Evolutionary conservation across 2,888 invertebrate species (phyloP).

Genomic region (Bedellia somnulentella): DNA sequence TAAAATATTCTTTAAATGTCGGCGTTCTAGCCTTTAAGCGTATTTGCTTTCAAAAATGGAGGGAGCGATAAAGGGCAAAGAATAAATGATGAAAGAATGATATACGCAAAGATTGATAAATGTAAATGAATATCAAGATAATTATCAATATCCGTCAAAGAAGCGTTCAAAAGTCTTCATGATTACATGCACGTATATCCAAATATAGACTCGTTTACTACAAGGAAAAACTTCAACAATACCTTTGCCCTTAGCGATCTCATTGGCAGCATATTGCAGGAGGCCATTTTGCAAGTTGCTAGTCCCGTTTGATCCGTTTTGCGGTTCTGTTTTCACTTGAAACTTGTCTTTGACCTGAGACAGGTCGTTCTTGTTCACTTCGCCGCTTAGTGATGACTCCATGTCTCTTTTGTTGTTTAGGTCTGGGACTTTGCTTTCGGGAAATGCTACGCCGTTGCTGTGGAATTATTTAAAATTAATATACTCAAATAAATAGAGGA

Average conservation of each 20-base stretch:
- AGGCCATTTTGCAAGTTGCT: slow-evolving; percentile 49
- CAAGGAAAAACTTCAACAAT: no score
- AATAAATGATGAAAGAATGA: no score
- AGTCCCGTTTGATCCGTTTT: slow-evolving; percentile 13
- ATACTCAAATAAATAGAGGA: neutral
- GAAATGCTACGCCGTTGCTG: slow-evolving; percentile 71
- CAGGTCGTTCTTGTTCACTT: slow-evolving; percentile 58
- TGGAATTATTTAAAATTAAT: neutral
- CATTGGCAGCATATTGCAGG: slow-evolving; percentile 62
- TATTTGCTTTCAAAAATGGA: no score
- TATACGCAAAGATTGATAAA: no score
- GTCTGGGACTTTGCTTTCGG: slow-evolving; percentile 56
- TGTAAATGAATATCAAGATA: no score
- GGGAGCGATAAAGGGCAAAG: no score
- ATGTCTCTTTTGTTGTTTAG: slow-evolving; percentile 55
- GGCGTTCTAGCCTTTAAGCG: no score
- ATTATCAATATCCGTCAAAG: no score
- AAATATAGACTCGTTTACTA: no score
- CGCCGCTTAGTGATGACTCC: slow-evolving; percentile 29
- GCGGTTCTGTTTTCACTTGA: slow-evolving; percentile 16
- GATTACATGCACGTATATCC: no score
- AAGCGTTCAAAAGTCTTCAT: no score
- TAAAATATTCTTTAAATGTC: no score
- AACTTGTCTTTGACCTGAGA: slow-evolving; percentile 38
- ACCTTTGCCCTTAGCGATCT: slow-evolving; percentile 64